Base-by-base conservation (phyloP, 2,888 invertebrate genomes). In the Stictocephala bisonia region DNA sequence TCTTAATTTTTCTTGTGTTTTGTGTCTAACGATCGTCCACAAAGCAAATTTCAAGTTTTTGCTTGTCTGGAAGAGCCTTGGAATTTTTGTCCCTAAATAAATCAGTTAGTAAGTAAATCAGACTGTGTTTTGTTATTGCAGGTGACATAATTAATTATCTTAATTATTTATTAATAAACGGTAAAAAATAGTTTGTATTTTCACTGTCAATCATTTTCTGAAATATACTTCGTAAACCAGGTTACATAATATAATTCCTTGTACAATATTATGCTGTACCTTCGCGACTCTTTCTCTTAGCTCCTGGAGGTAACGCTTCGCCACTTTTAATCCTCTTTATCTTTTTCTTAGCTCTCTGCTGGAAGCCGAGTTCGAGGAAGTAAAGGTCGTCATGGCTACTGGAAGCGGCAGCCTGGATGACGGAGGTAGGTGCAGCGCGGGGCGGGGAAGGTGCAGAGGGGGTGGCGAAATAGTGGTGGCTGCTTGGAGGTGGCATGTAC, bases 261-360 rank as follows among this genome's bases (percentile, higher is more conserved):
- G 18, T n/a, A 11, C 9, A 40, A 13, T 60, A n/a, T 22, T n/a
- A n/a, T n/a, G n/a, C n/a, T n/a, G n/a, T n/a, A 83, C 83, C 97
- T 87, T 97, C 97, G 83, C 97, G 90, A 84, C 94, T 95, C 86
- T 96, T 96, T 85, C 96, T 89, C 85, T 96, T 96, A 20, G 94
- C 93, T 70, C 87, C 84, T 13, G 90, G 87, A 84, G 92, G 71
- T 81, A 91, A 81, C 40, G 82, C 90, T 80, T 93, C 91, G 74
- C 90, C 92, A 83, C 86, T 86, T 85, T 88, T 85, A 79, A 92
- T 90, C 85, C 93, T 91, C 85, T 94, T 94, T 81, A 93, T 89
- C 82, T 92, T 91, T 86, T 92, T 94, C 87, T 93, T 93, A 84
- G 92, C 89, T 85, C 92, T 91, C 80, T 88, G 92, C 76, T 90